Percentiles rank a stretch among this genome's conserved stretches.
Evolutionary conservation across 2,797 vertebrate species (phyloP).

Genomic region (Tokudaia tokunoshimensis): DNA sequence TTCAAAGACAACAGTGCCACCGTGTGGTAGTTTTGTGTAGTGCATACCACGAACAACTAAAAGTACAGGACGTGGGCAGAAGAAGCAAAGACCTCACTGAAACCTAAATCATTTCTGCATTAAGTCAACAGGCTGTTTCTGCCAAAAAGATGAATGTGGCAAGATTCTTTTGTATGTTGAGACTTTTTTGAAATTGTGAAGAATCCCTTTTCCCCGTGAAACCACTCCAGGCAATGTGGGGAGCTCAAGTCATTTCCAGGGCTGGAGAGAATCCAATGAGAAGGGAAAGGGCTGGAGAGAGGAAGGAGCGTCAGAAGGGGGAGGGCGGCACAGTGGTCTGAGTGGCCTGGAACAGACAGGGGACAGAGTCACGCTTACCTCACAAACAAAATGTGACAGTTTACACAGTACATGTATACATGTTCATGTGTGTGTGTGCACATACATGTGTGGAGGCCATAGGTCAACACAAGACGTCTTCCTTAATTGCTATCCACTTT

Average conservation of each 20-base stretch:
- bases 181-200: conserved; percentile 25
- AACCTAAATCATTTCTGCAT: conserved; percentile 23
- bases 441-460: not conserved
- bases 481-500: not conserved
- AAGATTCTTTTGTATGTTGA: conserved; percentile 22
- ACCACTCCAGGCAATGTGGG: not conserved
- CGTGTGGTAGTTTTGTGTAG: conserved; percentile 23
- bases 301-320: no score
- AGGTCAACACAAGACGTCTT: not conserved
- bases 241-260: not conserved
- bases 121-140: conserved; percentile 30
- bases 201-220: conserved; percentile 4
- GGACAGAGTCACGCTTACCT: not conserved
- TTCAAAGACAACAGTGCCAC: conserved; percentile 65
- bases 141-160: not conserved
- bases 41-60: not conserved
- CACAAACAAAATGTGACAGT: not conserved
- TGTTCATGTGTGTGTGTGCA: not conserved
- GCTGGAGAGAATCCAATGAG: not conserved
- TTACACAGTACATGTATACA: not conserved
- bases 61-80: not conserved
- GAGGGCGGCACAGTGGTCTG: fast-evolving
- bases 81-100: not conserved
- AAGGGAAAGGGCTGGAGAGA: not conserved
- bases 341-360: not conserved